phyloP scores from a whole-genome alignment of 2,797 vertebrate genomes.

The Phalanger gymnotis region DNA sequence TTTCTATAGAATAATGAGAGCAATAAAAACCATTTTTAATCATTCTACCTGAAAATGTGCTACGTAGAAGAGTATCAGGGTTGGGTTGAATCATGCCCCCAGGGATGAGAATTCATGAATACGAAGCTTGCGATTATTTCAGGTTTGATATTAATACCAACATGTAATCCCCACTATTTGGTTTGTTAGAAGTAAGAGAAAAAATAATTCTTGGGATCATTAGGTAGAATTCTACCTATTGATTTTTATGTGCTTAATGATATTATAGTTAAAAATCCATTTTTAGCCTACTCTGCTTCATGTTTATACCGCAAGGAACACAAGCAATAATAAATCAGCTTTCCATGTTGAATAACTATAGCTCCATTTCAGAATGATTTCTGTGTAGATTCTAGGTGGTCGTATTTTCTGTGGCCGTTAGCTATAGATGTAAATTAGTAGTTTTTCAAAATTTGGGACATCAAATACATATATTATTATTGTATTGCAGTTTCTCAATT shows the following conservation, averaged over 20 bases:
- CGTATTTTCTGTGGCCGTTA: neutral
- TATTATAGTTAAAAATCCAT: slow-evolving; percentile 36
- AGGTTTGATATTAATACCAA: slow-evolving; percentile 19
- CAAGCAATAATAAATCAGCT: slow-evolving; percentile 33
- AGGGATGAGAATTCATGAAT: slow-evolving; percentile 32
- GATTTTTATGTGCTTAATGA: slow-evolving; percentile 38
- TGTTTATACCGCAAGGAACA: slow-evolving; percentile 3
- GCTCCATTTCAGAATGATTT: slow-evolving; percentile 33
- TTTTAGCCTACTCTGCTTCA: slow-evolving; percentile 16
- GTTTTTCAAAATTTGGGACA: slow-evolving; percentile 7
- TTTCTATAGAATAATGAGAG: neutral
- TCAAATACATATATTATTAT: slow-evolving; percentile 43
- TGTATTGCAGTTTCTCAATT: neutral
- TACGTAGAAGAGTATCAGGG: neutral
- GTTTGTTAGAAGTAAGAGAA: slow-evolving; percentile 19
- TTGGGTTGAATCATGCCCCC: neutral
- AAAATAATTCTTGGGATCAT: slow-evolving; percentile 57
- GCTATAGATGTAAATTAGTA: neutral
- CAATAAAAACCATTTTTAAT: neutral
- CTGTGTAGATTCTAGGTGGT: neutral
- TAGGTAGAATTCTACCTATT: slow-evolving; percentile 30
- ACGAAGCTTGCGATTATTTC: slow-evolving; percentile 22
- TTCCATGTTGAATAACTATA: neutral
- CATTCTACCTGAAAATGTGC: neutral
- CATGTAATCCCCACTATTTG: neutral